A percentile compares a stretch with the other conserved stretches of the same genome.
Evolutionary conservation across 2,888 invertebrate species (phyloP).

Genomic region (Lasioglossum figueresi): DNA sequence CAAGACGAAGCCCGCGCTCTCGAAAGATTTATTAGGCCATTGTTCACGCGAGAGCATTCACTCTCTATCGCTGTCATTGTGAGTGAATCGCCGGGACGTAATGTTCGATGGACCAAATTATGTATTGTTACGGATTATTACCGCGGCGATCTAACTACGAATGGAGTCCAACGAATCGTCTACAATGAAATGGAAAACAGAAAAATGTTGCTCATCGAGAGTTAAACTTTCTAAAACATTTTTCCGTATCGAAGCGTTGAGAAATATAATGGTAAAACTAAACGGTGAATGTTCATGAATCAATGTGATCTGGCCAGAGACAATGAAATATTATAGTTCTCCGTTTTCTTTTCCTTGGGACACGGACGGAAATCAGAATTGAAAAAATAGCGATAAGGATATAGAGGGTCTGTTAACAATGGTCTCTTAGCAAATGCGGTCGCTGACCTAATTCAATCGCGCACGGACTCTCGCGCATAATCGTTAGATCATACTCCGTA

Average conservation of each 20-base stretch:
- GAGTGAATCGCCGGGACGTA: neutral
- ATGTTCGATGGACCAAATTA: neutral
- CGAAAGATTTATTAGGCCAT: neutral
- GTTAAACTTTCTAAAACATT: neutral
- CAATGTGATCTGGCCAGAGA: neutral
- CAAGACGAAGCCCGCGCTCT: neutral
- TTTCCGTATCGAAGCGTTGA: neutral
- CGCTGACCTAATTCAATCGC: constrained; percentile 12
- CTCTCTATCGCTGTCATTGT: neutral
- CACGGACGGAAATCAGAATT: neutral
- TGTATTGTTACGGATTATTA: neutral
- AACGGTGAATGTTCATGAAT: neutral
- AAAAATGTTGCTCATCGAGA: neutral
- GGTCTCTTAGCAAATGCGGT: neutral
- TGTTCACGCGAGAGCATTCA: constrained; percentile 2
- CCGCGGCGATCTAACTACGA: neutral
- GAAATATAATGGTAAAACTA: neutral
- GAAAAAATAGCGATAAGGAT: neutral
- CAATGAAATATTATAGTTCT: neutral
- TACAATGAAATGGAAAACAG: neutral
- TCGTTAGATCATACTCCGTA: constrained; percentile 9
- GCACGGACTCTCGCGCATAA: constrained; percentile 5
- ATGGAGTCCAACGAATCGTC: neutral
- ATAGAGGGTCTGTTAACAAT: neutral
- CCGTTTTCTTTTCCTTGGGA: too few relatives aligned